phyloP scores from a whole-genome alignment of 2,113 vertebrate genomes.

The Suricata suricatta region DNA sequence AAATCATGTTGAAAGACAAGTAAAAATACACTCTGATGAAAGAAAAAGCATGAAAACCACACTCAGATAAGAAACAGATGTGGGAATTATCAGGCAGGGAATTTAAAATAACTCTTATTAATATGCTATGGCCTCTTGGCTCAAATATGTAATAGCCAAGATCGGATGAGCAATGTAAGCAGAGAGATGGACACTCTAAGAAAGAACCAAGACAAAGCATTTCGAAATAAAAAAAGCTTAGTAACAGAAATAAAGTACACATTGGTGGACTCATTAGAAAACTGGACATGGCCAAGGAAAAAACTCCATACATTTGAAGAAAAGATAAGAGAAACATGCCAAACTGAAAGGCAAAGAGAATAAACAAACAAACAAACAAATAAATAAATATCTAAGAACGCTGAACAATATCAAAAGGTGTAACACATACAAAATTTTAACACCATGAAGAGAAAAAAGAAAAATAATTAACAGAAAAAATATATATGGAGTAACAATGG shows the following conservation, averaged over 20 bases:
- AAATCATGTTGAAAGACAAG: not conserved
- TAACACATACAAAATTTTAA: not conserved
- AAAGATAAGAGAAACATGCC: not conserved
- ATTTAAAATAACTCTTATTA: slow-evolving; percentile 17
- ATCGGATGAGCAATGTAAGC: not conserved
- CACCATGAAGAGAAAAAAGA: not conserved
- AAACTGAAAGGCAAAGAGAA: not conserved
- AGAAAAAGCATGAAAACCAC: not conserved
- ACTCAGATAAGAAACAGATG: not conserved
- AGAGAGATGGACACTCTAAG: not conserved
- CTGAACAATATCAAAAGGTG: not conserved
- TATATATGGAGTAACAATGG: not conserved
- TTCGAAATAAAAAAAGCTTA: not conserved
- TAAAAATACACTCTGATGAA: not conserved
- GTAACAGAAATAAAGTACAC: not conserved
- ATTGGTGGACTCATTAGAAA: not conserved
- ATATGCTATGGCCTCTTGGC: not conserved
- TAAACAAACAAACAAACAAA: not conserved
- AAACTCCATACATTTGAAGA: not conserved
- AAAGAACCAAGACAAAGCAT: not conserved
- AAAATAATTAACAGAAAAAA: not conserved
- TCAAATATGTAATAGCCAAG: not conserved
- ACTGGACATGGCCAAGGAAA: not conserved
- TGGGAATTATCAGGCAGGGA: not conserved
- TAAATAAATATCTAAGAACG: not conserved